phyloP scores from a whole-genome alignment of 2,888 invertebrate genomes.

The Cenopis cana region DNA sequence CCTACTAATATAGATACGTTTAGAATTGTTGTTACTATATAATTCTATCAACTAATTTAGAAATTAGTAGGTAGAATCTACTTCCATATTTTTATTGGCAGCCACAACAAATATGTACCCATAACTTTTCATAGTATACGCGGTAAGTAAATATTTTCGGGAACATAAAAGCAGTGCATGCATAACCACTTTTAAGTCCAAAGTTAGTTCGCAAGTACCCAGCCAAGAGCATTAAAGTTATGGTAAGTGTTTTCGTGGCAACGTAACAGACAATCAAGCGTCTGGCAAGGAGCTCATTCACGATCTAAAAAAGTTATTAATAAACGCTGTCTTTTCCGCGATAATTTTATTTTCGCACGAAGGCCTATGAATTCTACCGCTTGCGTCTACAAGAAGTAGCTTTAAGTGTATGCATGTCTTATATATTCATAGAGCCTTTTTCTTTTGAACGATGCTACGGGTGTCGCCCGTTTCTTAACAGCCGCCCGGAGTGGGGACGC shows the following conservation, averaged over 20 bases:
- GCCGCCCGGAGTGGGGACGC: slow-evolving; percentile 56
- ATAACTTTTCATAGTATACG: slow-evolving; percentile 3
- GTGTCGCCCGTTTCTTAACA: slow-evolving; percentile 59
- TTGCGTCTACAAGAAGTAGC: background rate
- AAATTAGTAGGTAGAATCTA: background rate
- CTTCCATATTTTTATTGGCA: background rate
- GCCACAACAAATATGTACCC: no score
- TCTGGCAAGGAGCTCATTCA: slow-evolving; percentile 29
- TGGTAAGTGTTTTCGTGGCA: slow-evolving; percentile 36
- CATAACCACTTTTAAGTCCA: slow-evolving; percentile 15
- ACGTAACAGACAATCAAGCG: slow-evolving; percentile 25
- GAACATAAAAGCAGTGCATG: slow-evolving; percentile 22
- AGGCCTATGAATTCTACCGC: slow-evolving; percentile 48
- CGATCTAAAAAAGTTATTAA: slow-evolving; percentile 43
- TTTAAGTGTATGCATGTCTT: slow-evolving; percentile 2
- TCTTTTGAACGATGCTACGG: slow-evolving; percentile 41
- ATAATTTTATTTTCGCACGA: slow-evolving; percentile 57
- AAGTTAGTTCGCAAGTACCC: slow-evolving; percentile 12
- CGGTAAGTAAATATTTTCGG: slow-evolving; percentile 21
- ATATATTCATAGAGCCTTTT: slow-evolving; percentile 15
- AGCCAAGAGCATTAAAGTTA: slow-evolving; percentile 27
- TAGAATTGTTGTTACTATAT: no score
- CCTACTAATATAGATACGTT: no score
- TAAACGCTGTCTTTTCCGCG: slow-evolving; percentile 51
- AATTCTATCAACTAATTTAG: no score